Evolutionary conservation across 37 sponge, comb jelly and placozoan species (phyloP), one percentile per base, ranked within the genome.

Genomic region (Hormiphora californensis): DNA sequence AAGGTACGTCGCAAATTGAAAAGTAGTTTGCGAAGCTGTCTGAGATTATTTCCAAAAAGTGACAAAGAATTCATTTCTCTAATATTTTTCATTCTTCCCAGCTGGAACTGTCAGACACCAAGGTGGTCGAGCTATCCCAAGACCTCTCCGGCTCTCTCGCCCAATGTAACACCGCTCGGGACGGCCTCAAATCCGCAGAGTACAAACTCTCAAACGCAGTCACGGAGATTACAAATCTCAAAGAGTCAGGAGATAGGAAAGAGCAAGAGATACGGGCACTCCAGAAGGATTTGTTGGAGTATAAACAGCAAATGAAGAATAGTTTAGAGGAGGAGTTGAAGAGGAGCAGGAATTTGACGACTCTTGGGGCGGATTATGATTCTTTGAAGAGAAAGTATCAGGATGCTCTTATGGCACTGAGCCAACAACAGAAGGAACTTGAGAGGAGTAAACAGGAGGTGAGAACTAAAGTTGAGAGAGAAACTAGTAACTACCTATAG

Each of bases 221-320:
- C 9, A n/a, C 35, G 1, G 44, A 73, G 23, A 33, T 73, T 46
- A 40, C 46, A 23, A 46, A 27, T 41, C 27, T 73, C 46, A 73
- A 73, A 46, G 81, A 73, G 35, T 21, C 4, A 9, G 25, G 21
- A 21, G 81, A 73, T 23, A 37, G 81, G 23, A 73, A 21, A n/a
- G 81, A 73, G 4, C 2, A 22, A 15, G 81, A 73, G 2, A 73
- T 12, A 1, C 43, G 81, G 21, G 81, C 32, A 4, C 81, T 73
- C 38, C 81, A 73, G 44, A 27, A 40, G 5, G 81, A 73, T 73
- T 28, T 73, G 23, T 3, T 73, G 46, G 81, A 73, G 81, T 73
- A 73, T 28, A 73, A 73, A 28, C 46, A 73, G 35, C 81, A 73
- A 28, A 73, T 73, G 81, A 73, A 73, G 81, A 73, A 73, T 46